Evolutionary conservation across 1,140 invertebrate species (phyloP).

Genomic region (Lepidurus packardi): DNA sequence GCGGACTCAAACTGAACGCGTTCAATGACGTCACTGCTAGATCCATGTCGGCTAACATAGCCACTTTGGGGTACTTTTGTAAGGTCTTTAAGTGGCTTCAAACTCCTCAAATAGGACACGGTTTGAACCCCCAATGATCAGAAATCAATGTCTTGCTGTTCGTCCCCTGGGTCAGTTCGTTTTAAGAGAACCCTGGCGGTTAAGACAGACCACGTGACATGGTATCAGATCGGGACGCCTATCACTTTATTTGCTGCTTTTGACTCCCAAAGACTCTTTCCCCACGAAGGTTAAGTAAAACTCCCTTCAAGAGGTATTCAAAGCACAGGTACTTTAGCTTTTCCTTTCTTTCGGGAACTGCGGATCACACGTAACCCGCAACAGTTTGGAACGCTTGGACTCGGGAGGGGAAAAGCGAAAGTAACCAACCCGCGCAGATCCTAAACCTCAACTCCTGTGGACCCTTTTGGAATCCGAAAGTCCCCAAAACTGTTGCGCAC

Average conservation of each 20-base stretch:
- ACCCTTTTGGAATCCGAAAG: too few relatives aligned
- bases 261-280: too few relatives aligned
- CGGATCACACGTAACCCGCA: too few relatives aligned
- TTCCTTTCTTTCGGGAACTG: too few relatives aligned
- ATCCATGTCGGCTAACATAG: slow-evolving; percentile 34
- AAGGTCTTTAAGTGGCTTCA: not conserved
- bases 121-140: not conserved
- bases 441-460: too few relatives aligned
- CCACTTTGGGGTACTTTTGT: not conserved
- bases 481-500: too few relatives aligned
- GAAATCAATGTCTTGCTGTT: not conserved
- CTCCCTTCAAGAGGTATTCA: too few relatives aligned
- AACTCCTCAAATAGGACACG: not conserved
- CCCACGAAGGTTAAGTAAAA: too few relatives aligned
- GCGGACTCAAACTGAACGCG: slow-evolving; percentile 28
- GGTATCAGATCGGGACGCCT: not conserved
- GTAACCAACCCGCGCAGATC: not conserved
- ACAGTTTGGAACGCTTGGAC: not conserved
- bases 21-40: slow-evolving; percentile 31
- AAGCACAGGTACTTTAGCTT: too few relatives aligned
- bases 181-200: not conserved
- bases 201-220: slow-evolving; percentile 9
- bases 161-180: not conserved
- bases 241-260: not conserved
- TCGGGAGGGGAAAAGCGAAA: not conserved